These are phyloP conservation scores for Holcopasites calliopsidis DNA, from an alignment of 1,140 invertebrate genomes.

Conservation along the genomic window DNA sequence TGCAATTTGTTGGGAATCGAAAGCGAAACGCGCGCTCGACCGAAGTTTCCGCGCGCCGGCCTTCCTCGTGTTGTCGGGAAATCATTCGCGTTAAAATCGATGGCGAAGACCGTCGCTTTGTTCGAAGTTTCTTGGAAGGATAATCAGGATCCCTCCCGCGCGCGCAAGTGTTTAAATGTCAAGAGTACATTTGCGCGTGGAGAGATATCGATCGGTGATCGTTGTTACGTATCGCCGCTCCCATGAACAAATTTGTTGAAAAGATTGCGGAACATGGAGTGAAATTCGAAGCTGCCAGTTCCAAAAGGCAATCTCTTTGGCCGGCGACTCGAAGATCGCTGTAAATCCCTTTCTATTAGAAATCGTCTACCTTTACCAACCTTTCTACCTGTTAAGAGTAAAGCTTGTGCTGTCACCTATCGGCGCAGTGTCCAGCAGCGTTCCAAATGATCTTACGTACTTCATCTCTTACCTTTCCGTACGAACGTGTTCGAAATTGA, in stretches of 20 bases:
- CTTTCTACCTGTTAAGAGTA: not conserved
- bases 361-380: not conserved
- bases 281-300: no score
- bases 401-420: constrained; percentile 45
- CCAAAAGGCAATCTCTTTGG: no score
- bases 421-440: not conserved
- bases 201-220: not conserved
- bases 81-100: constrained; percentile 28
- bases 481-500: no score
- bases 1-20: not conserved
- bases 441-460: not conserved
- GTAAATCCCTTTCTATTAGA: not conserved
- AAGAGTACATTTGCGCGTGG: constrained; percentile 15
- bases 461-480: no score
- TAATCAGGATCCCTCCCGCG: constrained; percentile 38
- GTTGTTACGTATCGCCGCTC: no score
- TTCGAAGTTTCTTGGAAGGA: not conserved
- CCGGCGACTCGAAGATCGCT: not conserved
- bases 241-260: no score
- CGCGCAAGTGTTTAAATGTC: constrained; percentile 42
- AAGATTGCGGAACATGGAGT: no score
- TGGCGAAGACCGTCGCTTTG: constrained; percentile 14
- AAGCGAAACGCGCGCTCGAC: not conserved
- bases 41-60: not conserved
- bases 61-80: no score